These are phyloP conservation scores for Ceratotherium simum DNA, from an alignment of 2,113 vertebrate genomes.

Conservation along the genomic window DNA sequence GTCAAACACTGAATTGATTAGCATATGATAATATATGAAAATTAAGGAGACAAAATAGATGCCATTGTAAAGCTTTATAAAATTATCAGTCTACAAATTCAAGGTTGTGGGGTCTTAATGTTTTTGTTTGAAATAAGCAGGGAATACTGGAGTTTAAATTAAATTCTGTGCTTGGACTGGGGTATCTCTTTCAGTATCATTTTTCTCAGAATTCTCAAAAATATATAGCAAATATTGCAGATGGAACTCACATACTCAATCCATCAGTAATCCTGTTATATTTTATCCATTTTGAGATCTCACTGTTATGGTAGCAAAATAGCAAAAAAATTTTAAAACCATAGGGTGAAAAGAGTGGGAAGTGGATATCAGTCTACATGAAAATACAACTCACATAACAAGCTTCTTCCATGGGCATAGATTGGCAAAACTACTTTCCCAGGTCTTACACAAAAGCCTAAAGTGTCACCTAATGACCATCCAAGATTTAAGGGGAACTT, in stretches of 20 bases:
- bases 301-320: too few species aligned
- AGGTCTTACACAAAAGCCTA: background rate
- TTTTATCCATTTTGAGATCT: background rate
- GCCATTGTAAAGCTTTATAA: background rate
- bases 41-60: background rate
- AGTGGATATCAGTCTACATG: too few species aligned
- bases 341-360: background rate
- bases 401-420: rapidly evolving
- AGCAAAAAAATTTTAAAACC: background rate
- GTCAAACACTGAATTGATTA: constrained; percentile 70
- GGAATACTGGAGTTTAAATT: background rate
- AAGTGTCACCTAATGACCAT: background rate
- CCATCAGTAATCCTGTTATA: background rate
- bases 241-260: background rate
- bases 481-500: background rate
- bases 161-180: background rate
- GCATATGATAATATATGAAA: constrained; percentile 52
- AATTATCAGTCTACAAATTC: background rate
- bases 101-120: background rate
- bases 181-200: background rate
- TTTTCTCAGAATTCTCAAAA: background rate
- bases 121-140: background rate
- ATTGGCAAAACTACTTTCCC: rapidly evolving
- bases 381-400: rapidly evolving
- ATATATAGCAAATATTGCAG: background rate